Evolutionary conservation across 2,888 invertebrate species (phyloP).

Genomic region (Nemapogon koenigi): DNA sequence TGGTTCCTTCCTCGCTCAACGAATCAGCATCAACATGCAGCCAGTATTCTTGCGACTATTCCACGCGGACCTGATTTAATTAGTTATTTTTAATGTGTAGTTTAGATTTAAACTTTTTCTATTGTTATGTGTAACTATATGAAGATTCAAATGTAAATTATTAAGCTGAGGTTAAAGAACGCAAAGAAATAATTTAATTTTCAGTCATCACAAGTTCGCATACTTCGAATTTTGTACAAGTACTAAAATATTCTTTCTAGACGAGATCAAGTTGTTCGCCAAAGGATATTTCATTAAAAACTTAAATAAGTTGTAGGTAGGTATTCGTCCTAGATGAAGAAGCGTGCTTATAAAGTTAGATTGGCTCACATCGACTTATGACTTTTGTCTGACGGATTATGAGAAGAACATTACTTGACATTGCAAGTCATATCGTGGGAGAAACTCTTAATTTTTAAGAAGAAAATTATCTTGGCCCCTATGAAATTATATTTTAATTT

Average conservation of each 20-base stretch:
- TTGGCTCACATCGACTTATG: slow-evolving; percentile 18
- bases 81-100: too few relatives aligned
- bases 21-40: too few relatives aligned
- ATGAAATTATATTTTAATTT: neutral
- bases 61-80: too few relatives aligned
- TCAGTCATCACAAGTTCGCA: slow-evolving; percentile 19
- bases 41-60: too few relatives aligned
- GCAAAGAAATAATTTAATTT: slow-evolving; percentile 31
- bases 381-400: slow-evolving; percentile 11
- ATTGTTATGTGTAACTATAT: too few relatives aligned
- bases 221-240: slow-evolving; percentile 18
- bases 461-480: too few relatives aligned
- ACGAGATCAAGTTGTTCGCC: slow-evolving; percentile 30
- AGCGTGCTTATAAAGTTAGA: slow-evolving; percentile 19
- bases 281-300: slow-evolving; percentile 53
- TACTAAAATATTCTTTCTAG: slow-evolving; percentile 19
- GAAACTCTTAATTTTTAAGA: too few relatives aligned
- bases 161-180: too few relatives aligned
- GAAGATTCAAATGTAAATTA: too few relatives aligned
- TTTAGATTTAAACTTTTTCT: too few relatives aligned
- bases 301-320: slow-evolving; percentile 37
- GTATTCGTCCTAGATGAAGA: neutral
- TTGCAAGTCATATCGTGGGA: too few relatives aligned
- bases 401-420: neutral
- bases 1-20: too few relatives aligned